Base-by-base conservation (phyloP, 2,797 vertebrate species). In the Muscicapa striata region DNA sequence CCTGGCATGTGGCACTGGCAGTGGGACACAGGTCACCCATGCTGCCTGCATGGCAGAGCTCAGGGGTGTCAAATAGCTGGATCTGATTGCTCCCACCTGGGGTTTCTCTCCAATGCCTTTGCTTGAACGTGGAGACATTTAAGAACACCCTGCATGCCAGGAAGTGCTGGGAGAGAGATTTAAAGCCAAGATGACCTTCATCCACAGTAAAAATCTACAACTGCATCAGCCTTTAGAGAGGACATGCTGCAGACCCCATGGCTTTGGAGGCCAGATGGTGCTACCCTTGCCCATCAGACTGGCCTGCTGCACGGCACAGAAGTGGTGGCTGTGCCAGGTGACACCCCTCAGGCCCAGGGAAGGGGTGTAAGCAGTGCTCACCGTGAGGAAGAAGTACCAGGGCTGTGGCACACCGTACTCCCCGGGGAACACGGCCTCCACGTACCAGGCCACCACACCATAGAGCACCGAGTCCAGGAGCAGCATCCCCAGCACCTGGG, bases 371-470 rank as follows among this genome's bases (percentile, higher is more conserved):
- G 70, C 62, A 90, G 61, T 20, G 96, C 99, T 94, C 98, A 99
- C 99, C 99, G 98, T 97, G 68, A 99, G 16, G 96, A 99, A 99
- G 98, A 99, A 99, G 97, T 99, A 99, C 97, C 98, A 99, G 1
- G 99, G 99, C 67, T 98, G 98, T 6, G 99, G 99, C 72, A 99
- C 98, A 4, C 99, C 99, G 2, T 99, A 99, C 97, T 99, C 99
- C 63, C 99, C 99, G 0, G 99, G 99, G 91, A 99, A 99, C 46
- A 99, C 98, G 0, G 99, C 98, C 96, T 99, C 99, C 96, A 99
- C 95, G 1, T 99, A 99, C 99, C 99, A 99, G 97, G 99, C 98
- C 94, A 99, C 98, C 95, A 99, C 40, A 3, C 98, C 98, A 0
- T 99, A 99, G 4, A 99, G 96, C 24, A 97, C 63, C 0, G 99